Base-by-base conservation (phyloP, 2,888 invertebrate genomes). In the Meganola albula region DNA sequence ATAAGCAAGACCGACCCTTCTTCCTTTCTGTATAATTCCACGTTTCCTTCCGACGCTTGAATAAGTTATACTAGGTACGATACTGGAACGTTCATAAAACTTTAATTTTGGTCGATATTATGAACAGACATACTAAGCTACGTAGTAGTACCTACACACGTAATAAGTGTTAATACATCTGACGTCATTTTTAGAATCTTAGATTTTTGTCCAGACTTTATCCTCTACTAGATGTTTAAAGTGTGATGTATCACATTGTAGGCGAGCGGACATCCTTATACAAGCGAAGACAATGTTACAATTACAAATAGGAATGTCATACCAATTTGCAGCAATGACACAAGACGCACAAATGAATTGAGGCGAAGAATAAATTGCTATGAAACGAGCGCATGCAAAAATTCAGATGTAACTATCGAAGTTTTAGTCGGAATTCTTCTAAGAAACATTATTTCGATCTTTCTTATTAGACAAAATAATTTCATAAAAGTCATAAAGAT, bases 201-300 rank as follows among this genome's bases (percentile, higher is more conserved):
- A 18, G 18, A 29, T 13, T 12, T 18, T 21, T 20, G 24, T 8
- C 12, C 8, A 34, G 25, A 38, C 36, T 25, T n/a, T n/a, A n/a
- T n/a, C n/a, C n/a, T n/a, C n/a, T n/a, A n/a, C n/a, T n/a, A 54
- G 38, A 45, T 50, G 25, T 44, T 50, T 51, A 50, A 36, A 41
- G 56, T 48, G 58, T 68, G 66, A 71, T 67, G 58, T 54, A 68
- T 63, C 41, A 44, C 28, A 39, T 57, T 57, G 82, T 80, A 65
- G 80, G 77, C 48, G 55, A 59, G 53, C 70, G 83, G 84, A 84
- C 61, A 74, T 84, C 83, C 83, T 83, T 45, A 80, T 83, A 77
- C 65, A 70, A 60, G 66, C 66, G 74, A 72, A 77, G 74, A 80
- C 77, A 67, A 69, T 58, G 64, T 59, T 54, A 62, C 39, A 67